phyloP scores from a whole-genome alignment of 2,113 vertebrate species.

The Cinclus mexicanus region DNA sequence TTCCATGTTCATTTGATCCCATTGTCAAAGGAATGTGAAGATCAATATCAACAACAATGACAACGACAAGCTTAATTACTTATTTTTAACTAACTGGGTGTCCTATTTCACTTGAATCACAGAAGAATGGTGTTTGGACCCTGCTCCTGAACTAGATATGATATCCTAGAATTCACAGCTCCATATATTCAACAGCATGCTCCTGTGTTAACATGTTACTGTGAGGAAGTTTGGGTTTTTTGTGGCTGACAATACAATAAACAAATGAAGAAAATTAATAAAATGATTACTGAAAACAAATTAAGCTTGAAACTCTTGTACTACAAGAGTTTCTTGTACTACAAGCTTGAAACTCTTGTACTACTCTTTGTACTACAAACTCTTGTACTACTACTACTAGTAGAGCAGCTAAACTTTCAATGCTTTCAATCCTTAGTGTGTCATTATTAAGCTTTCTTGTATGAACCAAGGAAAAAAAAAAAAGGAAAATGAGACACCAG shows the following conservation, averaged over 20 bases:
- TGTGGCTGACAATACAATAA: background rate
- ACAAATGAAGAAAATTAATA: background rate
- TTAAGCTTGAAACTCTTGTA: background rate
- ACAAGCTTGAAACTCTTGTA: background rate
- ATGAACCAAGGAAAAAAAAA: background rate
- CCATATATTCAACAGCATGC: background rate
- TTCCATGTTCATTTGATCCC: background rate
- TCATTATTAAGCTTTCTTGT: background rate
- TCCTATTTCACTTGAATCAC: background rate
- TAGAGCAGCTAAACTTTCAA: background rate
- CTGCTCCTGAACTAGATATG: background rate
- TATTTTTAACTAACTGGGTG: background rate
- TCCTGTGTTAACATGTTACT: background rate
- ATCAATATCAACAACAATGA: background rate
- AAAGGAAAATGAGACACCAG: rapidly evolving
- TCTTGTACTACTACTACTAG: too few relatives aligned
- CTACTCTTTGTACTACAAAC: too few relatives aligned
- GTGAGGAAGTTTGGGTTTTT: background rate
- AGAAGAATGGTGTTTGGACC: background rate
- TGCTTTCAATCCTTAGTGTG: background rate
- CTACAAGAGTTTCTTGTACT: background rate
- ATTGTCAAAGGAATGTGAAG: background rate
- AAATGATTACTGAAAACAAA: background rate
- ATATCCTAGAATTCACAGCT: background rate
- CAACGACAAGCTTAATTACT: background rate